These are phyloP conservation scores for Melanotaenia parkinsoni DNA, from an alignment of 2,797 vertebrate genomes.

Conservation along the genomic window DNA sequence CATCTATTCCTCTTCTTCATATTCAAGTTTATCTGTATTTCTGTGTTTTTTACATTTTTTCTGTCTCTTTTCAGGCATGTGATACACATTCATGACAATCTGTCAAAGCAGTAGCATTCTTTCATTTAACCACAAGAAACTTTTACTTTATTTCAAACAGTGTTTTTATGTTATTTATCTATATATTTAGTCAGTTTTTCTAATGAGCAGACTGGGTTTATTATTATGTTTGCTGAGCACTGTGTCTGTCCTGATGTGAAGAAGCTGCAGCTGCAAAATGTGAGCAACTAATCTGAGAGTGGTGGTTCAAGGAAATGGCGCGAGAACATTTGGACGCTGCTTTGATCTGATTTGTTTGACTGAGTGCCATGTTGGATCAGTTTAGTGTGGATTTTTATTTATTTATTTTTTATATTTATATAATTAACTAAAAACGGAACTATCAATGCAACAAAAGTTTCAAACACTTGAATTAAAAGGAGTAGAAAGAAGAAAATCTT, in stretches of 20 bases:
- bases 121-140: not conserved
- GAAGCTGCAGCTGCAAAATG: not conserved
- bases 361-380: not conserved
- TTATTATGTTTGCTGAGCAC: not conserved
- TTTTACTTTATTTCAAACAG: not conserved
- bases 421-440: no score
- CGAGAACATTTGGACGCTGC: not conserved
- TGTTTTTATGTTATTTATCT: not conserved
- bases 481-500: no score
- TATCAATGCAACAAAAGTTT: no score
- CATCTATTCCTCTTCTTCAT: constrained; percentile 33
- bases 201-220: not conserved
- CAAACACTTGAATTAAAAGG: no score
- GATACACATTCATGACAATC: no score
- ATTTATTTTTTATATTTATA: no score
- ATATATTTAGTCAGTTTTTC: not conserved
- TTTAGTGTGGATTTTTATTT: no score
- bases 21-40: constrained; percentile 7
- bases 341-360: not conserved
- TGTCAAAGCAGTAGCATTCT: not conserved
- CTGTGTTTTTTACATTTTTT: not conserved
- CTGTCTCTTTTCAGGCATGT: no score
- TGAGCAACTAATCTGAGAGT: not conserved
- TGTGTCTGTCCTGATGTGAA: not conserved
- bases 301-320: not conserved